Conservation (phyloP, 2,113 vertebrate species). For the Phainopepla nitens region DNA sequence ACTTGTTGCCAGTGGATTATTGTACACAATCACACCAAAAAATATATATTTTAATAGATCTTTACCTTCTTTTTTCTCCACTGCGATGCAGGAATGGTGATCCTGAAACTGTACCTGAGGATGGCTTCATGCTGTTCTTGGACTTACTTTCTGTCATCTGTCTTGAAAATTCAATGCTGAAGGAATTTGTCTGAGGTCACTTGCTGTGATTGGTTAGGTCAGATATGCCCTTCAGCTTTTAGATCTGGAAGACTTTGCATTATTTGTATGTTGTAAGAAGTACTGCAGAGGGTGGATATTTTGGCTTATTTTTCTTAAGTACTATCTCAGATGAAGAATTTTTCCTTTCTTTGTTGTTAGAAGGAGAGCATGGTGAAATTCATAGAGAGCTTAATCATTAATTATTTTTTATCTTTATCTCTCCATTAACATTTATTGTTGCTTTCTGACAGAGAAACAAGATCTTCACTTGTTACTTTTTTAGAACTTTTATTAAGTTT, state of each 20-base stretch:
- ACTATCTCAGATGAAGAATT: background rate
- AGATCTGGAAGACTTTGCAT: background rate
- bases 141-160: background rate
- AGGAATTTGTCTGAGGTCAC: background rate
- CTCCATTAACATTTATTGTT: background rate
- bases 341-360: background rate
- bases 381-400: fast-evolving
- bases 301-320: background rate
- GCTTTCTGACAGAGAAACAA: background rate
- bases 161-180: background rate
- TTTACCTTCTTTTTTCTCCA: background rate
- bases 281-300: background rate
- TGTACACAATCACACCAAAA: fast-evolving
- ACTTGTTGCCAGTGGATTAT: background rate
- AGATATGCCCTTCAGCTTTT: background rate
- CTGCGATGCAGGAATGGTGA: background rate
- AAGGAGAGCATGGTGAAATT: background rate
- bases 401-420: background rate
- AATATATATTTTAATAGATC: too few species aligned
- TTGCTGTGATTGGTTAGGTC: background rate
- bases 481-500: background rate
- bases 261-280: background rate
- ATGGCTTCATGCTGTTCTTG: background rate
- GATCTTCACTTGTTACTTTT: background rate
- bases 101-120: background rate